These are phyloP conservation scores for Catharus minimus DNA, from an alignment of 2,113 vertebrate species.

Conservation along the genomic window DNA sequence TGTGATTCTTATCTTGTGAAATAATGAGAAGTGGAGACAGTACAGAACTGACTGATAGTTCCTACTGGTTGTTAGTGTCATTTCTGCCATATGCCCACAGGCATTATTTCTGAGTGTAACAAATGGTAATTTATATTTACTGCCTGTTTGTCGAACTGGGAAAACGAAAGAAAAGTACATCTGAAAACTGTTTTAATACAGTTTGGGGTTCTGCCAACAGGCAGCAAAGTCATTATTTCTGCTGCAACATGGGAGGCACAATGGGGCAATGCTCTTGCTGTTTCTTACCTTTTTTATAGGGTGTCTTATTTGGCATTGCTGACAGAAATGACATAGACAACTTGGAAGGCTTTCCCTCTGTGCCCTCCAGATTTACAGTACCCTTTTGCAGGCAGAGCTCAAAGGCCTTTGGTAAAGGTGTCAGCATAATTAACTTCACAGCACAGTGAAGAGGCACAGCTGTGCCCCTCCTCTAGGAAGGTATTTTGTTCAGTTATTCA, in stretches of 20 bases:
- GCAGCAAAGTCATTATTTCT: background rate
- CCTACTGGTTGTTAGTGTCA: constrained; percentile 50
- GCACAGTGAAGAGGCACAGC: background rate
- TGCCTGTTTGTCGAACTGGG: background rate
- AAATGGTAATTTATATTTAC: constrained; percentile 56
- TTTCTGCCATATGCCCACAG: constrained; percentile 24
- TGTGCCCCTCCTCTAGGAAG: background rate
- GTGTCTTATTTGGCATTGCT: background rate
- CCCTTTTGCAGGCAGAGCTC: background rate
- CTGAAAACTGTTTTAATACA: background rate
- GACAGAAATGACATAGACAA: background rate
- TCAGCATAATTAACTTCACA: background rate
- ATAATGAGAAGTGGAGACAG: background rate
- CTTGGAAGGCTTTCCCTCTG: background rate
- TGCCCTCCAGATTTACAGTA: background rate
- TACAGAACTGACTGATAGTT: constrained; percentile 13
- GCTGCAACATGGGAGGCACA: background rate
- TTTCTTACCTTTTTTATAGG: background rate
- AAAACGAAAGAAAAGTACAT: background rate
- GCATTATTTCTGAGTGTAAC: constrained; percentile 48
- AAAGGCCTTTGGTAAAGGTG: background rate
- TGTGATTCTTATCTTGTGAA: background rate
- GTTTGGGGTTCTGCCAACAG: background rate
- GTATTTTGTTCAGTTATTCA: background rate
- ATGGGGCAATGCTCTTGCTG: background rate